A percentile compares a stretch with the other conserved stretches of the same genome.
These are phyloP conservation scores for Xenentodon cancila DNA, from an alignment of 2,797 vertebrate species.

Conservation along the genomic window DNA sequence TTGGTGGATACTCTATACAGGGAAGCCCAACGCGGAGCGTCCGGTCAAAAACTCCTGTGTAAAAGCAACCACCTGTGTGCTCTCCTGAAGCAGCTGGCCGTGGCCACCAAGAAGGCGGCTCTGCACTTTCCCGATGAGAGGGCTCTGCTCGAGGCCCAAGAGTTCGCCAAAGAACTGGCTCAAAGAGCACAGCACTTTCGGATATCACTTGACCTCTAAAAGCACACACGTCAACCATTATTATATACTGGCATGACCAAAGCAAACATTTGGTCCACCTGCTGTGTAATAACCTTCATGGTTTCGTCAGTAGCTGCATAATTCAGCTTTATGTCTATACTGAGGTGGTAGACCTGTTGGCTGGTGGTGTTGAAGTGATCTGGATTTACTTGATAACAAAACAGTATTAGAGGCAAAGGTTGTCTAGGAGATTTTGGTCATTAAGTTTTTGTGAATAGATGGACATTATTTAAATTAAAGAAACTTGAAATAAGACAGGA, in stretches of 20 bases:
- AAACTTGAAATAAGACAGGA: too few relatives aligned
- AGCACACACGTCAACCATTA: neutral
- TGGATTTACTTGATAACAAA: too few relatives aligned
- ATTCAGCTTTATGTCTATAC: too few relatives aligned
- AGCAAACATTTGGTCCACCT: neutral
- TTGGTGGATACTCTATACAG: conserved; percentile 89
- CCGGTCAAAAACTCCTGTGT: conserved; percentile 81
- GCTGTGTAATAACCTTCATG: too few relatives aligned
- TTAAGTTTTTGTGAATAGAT: too few relatives aligned
- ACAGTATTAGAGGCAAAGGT: too few relatives aligned
- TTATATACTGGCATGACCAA: conserved; percentile 9
- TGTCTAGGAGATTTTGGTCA: too few relatives aligned
- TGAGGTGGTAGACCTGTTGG: too few relatives aligned
- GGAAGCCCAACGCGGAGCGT: conserved; percentile 78
- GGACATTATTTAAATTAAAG: too few relatives aligned
- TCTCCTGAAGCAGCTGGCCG: conserved; percentile 89
- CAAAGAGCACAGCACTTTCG: conserved; percentile 86
- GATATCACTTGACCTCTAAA: conserved; percentile 78
- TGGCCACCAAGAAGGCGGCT: conserved; percentile 91
- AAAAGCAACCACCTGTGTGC: conserved; percentile 89
- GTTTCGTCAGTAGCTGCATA: too few relatives aligned
- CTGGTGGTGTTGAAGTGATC: too few relatives aligned
- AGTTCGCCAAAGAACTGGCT: conserved; percentile 82
- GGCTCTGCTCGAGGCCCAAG: conserved; percentile 78
- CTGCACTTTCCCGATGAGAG: conserved; percentile 81